These are phyloP conservation scores for Aleiodes testaceus DNA, from an alignment of 2,888 invertebrate species.

Conservation along the genomic window DNA sequence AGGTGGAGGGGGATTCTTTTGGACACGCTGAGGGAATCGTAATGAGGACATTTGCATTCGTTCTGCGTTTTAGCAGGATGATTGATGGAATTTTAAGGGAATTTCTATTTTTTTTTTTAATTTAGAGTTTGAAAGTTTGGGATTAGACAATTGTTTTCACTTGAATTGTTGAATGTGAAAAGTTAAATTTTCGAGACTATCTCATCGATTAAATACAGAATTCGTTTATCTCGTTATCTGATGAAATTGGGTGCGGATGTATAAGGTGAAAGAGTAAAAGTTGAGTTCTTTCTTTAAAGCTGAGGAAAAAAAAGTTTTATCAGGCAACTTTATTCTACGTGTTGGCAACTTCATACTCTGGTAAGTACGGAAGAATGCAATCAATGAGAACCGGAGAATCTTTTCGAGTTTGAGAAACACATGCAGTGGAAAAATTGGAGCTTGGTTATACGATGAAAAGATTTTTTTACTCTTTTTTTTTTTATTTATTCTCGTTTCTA, in stretches of 20 bases:
- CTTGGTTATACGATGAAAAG: neutral
- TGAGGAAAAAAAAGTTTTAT: conserved; percentile 44
- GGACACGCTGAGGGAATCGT: conserved; percentile 41
- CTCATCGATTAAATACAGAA: conserved; percentile 42
- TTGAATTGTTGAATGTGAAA: conserved; percentile 11
- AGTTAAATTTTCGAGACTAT: conserved; percentile 36
- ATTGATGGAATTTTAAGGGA: conserved; percentile 6
- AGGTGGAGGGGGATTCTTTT: too few species aligned
- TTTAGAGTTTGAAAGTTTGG: neutral
- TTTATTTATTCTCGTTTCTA: too few species aligned
- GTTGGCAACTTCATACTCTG: conserved; percentile 49
- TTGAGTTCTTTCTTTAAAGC: conserved; percentile 47
- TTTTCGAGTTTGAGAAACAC: neutral
- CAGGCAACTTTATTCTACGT: conserved; percentile 24
- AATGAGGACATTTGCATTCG: conserved; percentile 49
- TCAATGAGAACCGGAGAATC: conserved; percentile 43
- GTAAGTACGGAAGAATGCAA: conserved; percentile 54
- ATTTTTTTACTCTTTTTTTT: neutral
- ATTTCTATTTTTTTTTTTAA: too few species aligned
- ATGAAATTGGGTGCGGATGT: conserved; percentile 36
- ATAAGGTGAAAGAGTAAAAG: conserved; percentile 32
- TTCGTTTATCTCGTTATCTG: conserved; percentile 41
- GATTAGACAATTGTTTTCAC: neutral
- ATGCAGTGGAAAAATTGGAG: neutral
- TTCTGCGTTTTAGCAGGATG: conserved; percentile 35